Base-by-base conservation (phyloP, 2,888 invertebrate species). In the Spicauda simplicius region DNA sequence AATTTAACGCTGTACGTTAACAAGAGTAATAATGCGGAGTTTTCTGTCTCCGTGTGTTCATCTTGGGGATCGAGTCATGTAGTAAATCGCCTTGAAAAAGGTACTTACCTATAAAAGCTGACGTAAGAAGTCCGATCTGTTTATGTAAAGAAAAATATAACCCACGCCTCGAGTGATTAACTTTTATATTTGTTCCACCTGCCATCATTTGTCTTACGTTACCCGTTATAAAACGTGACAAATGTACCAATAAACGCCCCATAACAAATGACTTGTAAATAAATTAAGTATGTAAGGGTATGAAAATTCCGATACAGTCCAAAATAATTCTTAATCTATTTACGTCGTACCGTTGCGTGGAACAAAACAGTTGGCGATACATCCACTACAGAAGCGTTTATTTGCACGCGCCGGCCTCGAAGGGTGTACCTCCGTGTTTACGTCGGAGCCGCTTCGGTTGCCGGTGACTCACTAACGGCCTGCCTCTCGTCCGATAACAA, bases 401-500 rank as follows among this genome's bases (percentile, higher is more conserved):
- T 85, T 85, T 86, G 84, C 81, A 82, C 81, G 80, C 82, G 75
- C 77, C 75, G 85, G 84, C 86, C 86, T 84, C 86, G 84, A 76
- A 78, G 80, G 81, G 79, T 80, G 81, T 77, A 80, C 79, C 83
- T 80, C 78, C 78, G 80, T 86, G 88, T 86, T 87, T 87, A 86
- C 84, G 83, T 81, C 85, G 80, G 76, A 72, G 77, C 77, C 72
- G 57, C 72, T 73, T 67, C 74, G 73, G 76, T 76, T 78, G 76
- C 72, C 75, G 78, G 77, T 89, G 88, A 88, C 83, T 89, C 89
- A 88, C 82, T 82, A 86, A 80, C 85, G 81, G 81, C 80, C 81
- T 79, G 74, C 79, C 77, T 76, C 77, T 78, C 79, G 59, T 61
- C 57, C 53, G 53, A 71, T 70, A 73, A 77, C 77, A 67, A 71